phyloP scores from a whole-genome alignment of 1,140 invertebrate genomes.

The Calephelis virginiensis region DNA sequence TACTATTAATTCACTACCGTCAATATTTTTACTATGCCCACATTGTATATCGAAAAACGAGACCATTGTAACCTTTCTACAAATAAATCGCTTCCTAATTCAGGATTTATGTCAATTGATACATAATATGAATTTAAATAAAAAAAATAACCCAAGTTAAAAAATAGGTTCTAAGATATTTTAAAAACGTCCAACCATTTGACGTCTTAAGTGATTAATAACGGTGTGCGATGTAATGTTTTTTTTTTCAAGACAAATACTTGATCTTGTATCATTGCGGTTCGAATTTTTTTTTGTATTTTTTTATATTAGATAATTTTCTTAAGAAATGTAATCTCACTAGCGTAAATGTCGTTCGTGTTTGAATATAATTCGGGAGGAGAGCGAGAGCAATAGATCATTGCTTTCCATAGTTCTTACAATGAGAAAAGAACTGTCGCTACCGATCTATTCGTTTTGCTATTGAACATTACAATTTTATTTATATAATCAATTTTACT shows the following conservation, averaged over 20 bases:
- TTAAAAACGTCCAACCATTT: slow-evolving; percentile 8
- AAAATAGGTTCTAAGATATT: slow-evolving; percentile 13
- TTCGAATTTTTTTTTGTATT: too few relatives aligned
- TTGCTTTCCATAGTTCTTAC: too few relatives aligned
- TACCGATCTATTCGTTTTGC: neutral
- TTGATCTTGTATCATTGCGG: too few relatives aligned
- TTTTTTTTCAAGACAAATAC: neutral
- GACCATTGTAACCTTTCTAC: slow-evolving; percentile 12
- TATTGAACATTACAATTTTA: too few relatives aligned
- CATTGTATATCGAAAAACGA: neutral
- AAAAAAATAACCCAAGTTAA: slow-evolving; percentile 12
- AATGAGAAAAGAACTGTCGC: too few relatives aligned
- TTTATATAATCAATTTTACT: too few relatives aligned
- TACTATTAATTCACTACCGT: neutral
- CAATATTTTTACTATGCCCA: neutral
- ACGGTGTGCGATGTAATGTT: neutral
- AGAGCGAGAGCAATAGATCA: too few relatives aligned
- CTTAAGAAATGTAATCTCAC: too few relatives aligned
- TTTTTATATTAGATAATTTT: too few relatives aligned
- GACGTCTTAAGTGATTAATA: neutral
- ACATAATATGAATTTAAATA: slow-evolving; percentile 13
- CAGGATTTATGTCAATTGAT: neutral
- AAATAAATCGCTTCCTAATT: slow-evolving; percentile 8
- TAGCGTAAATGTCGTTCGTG: too few relatives aligned
- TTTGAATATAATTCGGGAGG: too few relatives aligned